Percentiles rank a stretch among this genome's conserved stretches.
Evolutionary conservation across 2,797 vertebrate genomes (phyloP).

Genomic region (Iguana delicatissima): DNA sequence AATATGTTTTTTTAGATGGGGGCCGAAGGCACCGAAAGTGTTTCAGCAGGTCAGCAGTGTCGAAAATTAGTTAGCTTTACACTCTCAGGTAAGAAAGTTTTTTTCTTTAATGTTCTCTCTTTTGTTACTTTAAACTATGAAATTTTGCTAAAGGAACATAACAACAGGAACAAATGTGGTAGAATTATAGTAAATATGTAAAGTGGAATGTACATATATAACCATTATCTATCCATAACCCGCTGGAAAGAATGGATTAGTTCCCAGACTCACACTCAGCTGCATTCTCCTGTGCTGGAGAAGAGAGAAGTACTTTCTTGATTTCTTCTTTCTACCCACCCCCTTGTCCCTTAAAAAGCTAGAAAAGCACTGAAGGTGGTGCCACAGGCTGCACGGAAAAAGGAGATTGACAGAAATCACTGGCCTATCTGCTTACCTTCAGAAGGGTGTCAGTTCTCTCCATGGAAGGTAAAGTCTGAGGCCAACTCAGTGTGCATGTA

Average conservation of each 20-base stretch:
- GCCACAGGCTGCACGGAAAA: not conserved
- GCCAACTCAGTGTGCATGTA: not conserved
- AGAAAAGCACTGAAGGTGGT: not conserved
- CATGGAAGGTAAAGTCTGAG: not conserved
- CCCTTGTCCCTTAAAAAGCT: not conserved
- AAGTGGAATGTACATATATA: not conserved
- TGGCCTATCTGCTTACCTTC: not conserved
- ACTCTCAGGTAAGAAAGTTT: slow-evolving; percentile 86
- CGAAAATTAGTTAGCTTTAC: slow-evolving; percentile 96
- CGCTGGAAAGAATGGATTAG: not conserved
- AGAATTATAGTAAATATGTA: not conserved
- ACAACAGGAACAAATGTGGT: not conserved
- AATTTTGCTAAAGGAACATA: not conserved
- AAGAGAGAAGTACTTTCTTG: not conserved
- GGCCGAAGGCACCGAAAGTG: slow-evolving; percentile 88
- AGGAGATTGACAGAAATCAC: not conserved
- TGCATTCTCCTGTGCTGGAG: not conserved
- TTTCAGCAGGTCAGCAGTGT: slow-evolving; percentile 87
- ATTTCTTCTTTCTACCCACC: not conserved
- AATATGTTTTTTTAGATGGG: slow-evolving; percentile 81
- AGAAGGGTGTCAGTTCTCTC: not conserved
- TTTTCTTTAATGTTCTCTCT: not conserved
- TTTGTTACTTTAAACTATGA: not conserved
- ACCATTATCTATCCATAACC: not conserved
- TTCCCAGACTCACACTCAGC: not conserved